A percentile compares a stretch with the other conserved stretches of the same genome.
These are phyloP conservation scores for Coleophora deauratella DNA, from an alignment of 2,888 invertebrate genomes.

Conservation along the genomic window DNA sequence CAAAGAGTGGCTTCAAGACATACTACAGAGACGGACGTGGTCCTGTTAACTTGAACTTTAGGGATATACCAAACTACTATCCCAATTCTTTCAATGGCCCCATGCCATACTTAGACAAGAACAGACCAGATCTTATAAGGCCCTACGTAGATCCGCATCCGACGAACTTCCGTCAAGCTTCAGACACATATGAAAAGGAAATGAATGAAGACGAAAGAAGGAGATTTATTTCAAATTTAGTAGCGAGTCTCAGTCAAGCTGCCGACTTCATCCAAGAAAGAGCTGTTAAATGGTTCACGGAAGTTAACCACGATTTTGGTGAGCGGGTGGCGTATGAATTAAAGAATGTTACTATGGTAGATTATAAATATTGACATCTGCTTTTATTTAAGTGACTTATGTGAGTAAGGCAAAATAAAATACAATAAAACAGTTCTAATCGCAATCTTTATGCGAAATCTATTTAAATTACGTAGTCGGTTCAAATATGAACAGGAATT, in stretches of 20 bases:
- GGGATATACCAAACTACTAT: conserved; percentile 92
- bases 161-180: conserved; percentile 90
- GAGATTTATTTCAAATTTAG: conserved; percentile 86
- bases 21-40: conserved; percentile 92
- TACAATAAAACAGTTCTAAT: no score
- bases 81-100: conserved; percentile 96
- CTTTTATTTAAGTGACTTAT: no score
- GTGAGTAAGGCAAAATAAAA: no score
- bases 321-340: conserved; percentile 74
- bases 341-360: no score
- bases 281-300: conserved; percentile 82
- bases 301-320: conserved; percentile 83
- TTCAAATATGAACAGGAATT: no score
- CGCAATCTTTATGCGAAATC: no score
- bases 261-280: conserved; percentile 86
- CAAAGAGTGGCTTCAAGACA: conserved; percentile 75
- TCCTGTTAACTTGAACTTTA: conserved; percentile 84
- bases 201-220: conserved; percentile 81
- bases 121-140: conserved; percentile 65
- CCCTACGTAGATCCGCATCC: conserved; percentile 80
- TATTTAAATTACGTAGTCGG: no score
- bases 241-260: conserved; percentile 81
- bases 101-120: conserved; percentile 75
- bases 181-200: conserved; percentile 83
- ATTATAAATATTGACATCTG: no score